These are phyloP conservation scores for Mycetomoellerius zeteki DNA, from an alignment of 1,140 invertebrate genomes.

Conservation along the genomic window DNA sequence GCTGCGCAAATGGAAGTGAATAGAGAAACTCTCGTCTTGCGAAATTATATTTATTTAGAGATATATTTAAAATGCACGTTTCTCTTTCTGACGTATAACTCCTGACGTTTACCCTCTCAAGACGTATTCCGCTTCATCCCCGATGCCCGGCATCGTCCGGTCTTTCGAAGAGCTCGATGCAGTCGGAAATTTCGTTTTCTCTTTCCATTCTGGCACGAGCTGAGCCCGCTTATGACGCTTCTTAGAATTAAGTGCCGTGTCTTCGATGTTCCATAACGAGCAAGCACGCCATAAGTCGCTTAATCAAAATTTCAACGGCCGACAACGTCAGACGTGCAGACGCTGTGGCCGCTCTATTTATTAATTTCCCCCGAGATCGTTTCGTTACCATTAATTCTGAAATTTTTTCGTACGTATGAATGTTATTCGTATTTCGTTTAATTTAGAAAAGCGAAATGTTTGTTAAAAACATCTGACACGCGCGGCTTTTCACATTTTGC, in stretches of 20 bases:
- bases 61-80: constrained; percentile 20
- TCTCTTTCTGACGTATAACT: neutral
- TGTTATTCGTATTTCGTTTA: neutral
- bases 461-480: neutral
- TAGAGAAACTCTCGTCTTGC: constrained; percentile 1
- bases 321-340: constrained; percentile 33
- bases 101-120: constrained; percentile 1
- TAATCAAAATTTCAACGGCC: constrained; percentile 72
- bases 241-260: constrained; percentile 70
- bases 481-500: neutral
- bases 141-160: neutral
- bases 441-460: neutral
- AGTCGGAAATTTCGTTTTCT: constrained; percentile 68
- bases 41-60: constrained; percentile 23
- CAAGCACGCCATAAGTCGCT: constrained; percentile 50
- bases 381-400: constrained; percentile 64
- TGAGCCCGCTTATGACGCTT: constrained; percentile 74
- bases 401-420: constrained; percentile 62
- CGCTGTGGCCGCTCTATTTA: constrained; percentile 43
- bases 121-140: neutral
- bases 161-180: constrained; percentile 24
- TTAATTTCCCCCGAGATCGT: constrained; percentile 37
- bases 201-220: constrained; percentile 45
- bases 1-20: neutral
- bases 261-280: constrained; percentile 65